Base-by-base conservation (phyloP, 30 jellyfish, hydroid and myxozoan species). In the Hydractinia symbiolongicarpus region DNA sequence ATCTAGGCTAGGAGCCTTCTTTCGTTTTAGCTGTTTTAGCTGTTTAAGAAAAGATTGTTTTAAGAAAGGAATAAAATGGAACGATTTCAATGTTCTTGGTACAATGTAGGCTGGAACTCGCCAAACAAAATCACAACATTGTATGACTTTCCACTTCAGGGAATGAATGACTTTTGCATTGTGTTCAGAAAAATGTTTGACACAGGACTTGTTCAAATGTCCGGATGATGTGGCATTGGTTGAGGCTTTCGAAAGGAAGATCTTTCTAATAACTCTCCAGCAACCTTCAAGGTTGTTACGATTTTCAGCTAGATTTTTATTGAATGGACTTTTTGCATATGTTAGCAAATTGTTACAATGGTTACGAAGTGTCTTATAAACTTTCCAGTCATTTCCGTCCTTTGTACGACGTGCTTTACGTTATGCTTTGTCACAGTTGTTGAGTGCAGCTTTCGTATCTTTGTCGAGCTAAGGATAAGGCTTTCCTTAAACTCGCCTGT, bases 401-500 rank as follows among this genome's bases (percentile, higher is more conserved):
- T 68, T 40, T 20, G 79, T 68, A 68, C 79, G 79, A 3, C 79
- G 79, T n/a, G 79, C 79, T 68, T 68, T 68, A 11, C 79, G 79
- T 68, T 0, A 4, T 11, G 54, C 79, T 68, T 68, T 68, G 50
- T 68, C 79, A n/a, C 79, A 4, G 54, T 68, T 68, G 20, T 68
- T 68, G 15, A 68, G 54, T 68, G 15, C 69, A 58, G 69, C 15
- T 58, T 58, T 58, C 69, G 69, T 58, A 16, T 58, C 69, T 58
- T 58, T 58, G 69, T 58, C 69, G 19, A 58, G 69, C 69, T 3
- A 58, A 58, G 69, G 69, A 58, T 3, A 58, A 11, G 69, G 69
- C 19, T 3, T 58, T 16, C 69, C 69, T 58, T 58, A 11, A 58
- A 58, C 69, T 58, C 15, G 17, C 69, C 3, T 58, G 15, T 58